Percentiles rank a stretch among this genome's conserved stretches.
Evolutionary conservation across 2,888 invertebrate genomes (phyloP).

Genomic region (Trissoscelio sp.): DNA sequence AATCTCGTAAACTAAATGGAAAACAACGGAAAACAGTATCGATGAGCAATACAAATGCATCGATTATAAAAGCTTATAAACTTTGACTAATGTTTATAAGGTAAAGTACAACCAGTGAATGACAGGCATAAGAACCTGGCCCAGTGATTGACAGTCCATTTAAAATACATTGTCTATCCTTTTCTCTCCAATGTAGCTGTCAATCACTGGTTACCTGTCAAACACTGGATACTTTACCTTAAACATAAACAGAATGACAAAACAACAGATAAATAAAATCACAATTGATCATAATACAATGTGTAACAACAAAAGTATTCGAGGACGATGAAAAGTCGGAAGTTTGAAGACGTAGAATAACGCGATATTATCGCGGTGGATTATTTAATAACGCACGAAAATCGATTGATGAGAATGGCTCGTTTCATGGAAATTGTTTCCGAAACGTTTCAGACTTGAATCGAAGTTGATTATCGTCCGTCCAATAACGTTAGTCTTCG

Average conservation of each 20-base stretch:
- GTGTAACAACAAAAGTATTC: constrained; percentile 27
- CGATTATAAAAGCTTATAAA: background rate
- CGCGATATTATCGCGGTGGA: background rate
- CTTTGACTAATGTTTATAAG: too few species aligned
- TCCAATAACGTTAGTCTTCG: constrained; percentile 3
- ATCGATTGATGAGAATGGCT: constrained; percentile 33
- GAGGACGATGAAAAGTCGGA: constrained; percentile 25
- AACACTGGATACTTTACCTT: too few species aligned
- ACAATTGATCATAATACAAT: constrained; percentile 7
- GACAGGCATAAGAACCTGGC: too few species aligned
- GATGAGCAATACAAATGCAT: background rate
- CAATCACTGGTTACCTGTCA: too few species aligned
- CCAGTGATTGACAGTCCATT: too few species aligned
- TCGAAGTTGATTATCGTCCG: constrained; percentile 52
- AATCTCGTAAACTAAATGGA: constrained; percentile 21
- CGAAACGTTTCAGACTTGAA: constrained; percentile 54
- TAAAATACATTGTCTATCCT: too few species aligned
- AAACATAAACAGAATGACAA: background rate
- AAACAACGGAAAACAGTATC: constrained; percentile 4
- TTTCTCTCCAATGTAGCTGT: too few species aligned
- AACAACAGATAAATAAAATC: background rate
- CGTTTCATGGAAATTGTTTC: constrained; percentile 36
- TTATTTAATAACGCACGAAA: constrained; percentile 30
- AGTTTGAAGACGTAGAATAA: constrained; percentile 13
- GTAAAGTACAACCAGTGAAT: too few species aligned